Evolutionary conservation across 2,888 invertebrate species (phyloP), one percentile per base, ranked within the genome.

Genomic region (Leptopilina syphax): DNA sequence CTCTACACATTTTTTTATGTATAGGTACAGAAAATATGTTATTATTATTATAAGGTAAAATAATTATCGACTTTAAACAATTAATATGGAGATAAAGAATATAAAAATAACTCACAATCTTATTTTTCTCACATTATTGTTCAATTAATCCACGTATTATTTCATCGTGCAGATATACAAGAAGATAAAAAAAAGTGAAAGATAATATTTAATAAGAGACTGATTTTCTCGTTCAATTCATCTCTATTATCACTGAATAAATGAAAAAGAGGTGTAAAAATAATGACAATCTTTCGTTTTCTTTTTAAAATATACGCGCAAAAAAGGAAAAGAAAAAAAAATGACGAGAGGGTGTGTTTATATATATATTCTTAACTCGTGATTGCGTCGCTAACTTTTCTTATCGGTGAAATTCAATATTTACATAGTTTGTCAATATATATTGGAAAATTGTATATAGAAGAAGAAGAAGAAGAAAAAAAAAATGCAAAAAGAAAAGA

Each of bases 371-470:
- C 12, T 50, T 12, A 27, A 34, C 41, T 73, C 34, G 57, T 34
- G 73, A 73, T 73, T 57, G 57, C n/a, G 73, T 10, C 54, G n/a
- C 34, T 73, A 24, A 54, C 34, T 8, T 54, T 54, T 13, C 73
- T 73, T 73, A 73, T 73, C 73, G n/a, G 34, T 8, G 34, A 41
- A 73, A 73, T 41, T 27, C 34, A 34, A 73, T 57, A 54, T 73
- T 57, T 73, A 54, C 57, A 73, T 54, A 34, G 73, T 57, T 41
- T 18, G 73, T 73, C 57, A 54, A 34, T 34, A 73, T 34, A 73
- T n/a, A 57, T 63, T 63, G 63, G 24, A 63, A 8, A 63, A 63
- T 63, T 8, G 24, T 24, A 63, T 34, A 34, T 34, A 34, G 34
- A 34, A 3, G 34, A 34, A 34, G 34, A 34, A 34, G 34, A 60